Base-by-base conservation (phyloP, 2,888 invertebrate genomes). In the Endomychus coccineus region DNA sequence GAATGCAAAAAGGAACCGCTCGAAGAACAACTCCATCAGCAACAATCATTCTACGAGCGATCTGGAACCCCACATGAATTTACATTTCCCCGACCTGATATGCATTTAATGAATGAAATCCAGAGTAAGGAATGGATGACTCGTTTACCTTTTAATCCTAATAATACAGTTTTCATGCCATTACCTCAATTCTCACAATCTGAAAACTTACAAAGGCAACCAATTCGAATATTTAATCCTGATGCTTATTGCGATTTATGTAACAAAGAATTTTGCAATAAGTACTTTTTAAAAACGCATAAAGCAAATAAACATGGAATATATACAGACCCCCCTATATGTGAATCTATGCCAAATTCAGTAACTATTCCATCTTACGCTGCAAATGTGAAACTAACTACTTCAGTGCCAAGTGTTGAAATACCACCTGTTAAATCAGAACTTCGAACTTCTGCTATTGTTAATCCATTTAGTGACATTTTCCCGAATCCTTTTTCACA, bases 201-300 rank as follows among this genome's bases (percentile, higher is more conserved):
- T 45, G 64, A 52, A 44, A 53, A 46, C 40, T 55, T 68, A 17
- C 59, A 58, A 39, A 62, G 65, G 45, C 71, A 75, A 35, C 80
- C 83, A 1, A 72, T 84, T 40, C 72, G 89, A 54, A 94, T 95
- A 56, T 95, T 95, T 65, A 95, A 96, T 68, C 91, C 88, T 2
- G 96, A 96, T 67, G 94, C 95, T 11, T 96, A 90, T 67, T 97
- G 97, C 66, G 91, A 94, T 61, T 75, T 95, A 40, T 97, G 97
- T 74, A 92, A 95, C 70, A 92, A 95, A 63, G 96, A 96, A 69
- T 97, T 97, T 68, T 96, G 96, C 71, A 95, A 96, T 72, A 95
- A 95, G 63, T 95, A 96, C 69, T 96, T 95, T 67, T 73, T 97
- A 15, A 95, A 96, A 68, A 96, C 96, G 39, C 96, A 97, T 71